Conservation (phyloP, 2,888 invertebrate species). For the Heliconius charithonia region DNA sequence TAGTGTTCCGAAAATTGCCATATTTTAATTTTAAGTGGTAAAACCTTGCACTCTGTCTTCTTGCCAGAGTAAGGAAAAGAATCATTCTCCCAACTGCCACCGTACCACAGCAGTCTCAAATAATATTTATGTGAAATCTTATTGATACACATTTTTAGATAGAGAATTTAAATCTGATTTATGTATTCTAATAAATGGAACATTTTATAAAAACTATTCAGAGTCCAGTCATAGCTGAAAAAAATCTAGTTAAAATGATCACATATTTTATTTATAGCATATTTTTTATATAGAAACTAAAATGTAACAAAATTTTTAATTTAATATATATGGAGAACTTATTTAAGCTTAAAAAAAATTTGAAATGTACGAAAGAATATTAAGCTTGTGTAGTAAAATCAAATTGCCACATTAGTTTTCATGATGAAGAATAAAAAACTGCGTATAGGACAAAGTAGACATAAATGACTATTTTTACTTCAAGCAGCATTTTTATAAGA, state of each 20-base stretch:
- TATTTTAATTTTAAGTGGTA: neutral
- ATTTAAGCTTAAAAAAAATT: too few species aligned
- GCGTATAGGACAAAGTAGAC: too few species aligned
- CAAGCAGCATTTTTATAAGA: slow-evolving; percentile 3
- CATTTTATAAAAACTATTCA: too few species aligned
- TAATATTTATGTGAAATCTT: neutral
- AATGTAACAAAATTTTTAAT: too few species aligned
- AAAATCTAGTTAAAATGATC: too few species aligned
- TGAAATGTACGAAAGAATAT: too few species aligned
- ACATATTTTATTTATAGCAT: too few species aligned
- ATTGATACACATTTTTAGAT: neutral
- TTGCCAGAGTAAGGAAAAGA: neutral
- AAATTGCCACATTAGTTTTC: neutral
- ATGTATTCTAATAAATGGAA: neutral
- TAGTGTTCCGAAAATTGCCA: too few species aligned
- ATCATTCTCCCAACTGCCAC: neutral
- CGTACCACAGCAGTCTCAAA: neutral
- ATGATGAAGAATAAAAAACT: neutral
- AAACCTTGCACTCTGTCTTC: neutral
- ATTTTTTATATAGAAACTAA: too few species aligned
- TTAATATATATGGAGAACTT: too few species aligned
- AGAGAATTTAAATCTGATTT: neutral
- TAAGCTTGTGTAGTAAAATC: neutral
- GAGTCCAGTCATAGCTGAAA: too few species aligned
- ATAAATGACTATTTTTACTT: neutral